Evolutionary conservation across 2,888 invertebrate species (phyloP).

Genomic region (Corbicula japonica): DNA sequence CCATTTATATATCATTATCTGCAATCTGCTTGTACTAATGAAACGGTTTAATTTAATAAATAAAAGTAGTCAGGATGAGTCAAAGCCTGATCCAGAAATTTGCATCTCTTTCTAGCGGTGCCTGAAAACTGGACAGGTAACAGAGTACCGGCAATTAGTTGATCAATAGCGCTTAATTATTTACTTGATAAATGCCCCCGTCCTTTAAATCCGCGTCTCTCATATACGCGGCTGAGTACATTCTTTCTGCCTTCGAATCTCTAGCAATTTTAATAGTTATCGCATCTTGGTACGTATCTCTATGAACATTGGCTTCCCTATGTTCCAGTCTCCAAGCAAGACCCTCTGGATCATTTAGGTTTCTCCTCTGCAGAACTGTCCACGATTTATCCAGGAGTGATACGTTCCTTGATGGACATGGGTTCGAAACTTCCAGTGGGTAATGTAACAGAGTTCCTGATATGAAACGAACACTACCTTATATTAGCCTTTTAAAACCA

Average conservation of each 20-base stretch:
- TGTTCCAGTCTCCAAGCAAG: conserved; percentile 18
- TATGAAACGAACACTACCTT: no score
- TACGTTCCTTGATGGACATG: conserved; percentile 46
- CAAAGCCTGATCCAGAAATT: no score
- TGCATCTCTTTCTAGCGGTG: no score
- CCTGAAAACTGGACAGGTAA: no score
- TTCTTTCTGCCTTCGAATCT: conserved; percentile 26
- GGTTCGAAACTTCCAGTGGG: conserved; percentile 26
- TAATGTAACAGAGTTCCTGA: conserved; percentile 50
- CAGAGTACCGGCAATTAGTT: background rate
- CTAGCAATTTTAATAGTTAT: conserved; percentile 40
- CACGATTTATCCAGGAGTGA: conserved; percentile 27
- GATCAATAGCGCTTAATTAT: background rate
- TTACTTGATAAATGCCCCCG: conserved; percentile 44
- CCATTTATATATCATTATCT: no score
- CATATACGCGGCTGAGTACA: conserved; percentile 24
- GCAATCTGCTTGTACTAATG: no score
- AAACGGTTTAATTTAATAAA: no score
- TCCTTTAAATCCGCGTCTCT: conserved; percentile 34
- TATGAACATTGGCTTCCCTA: conserved; percentile 16
- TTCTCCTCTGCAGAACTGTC: conserved; percentile 15
- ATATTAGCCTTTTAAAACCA: no score
- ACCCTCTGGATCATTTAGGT: conserved; percentile 31
- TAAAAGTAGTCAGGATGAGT: no score
- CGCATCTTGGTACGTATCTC: conserved; percentile 6